Percentiles rank a stretch among this genome's conserved stretches.
Conservation (phyloP, 2,113 vertebrate species). For the Xyliphius kryptos region DNA sequence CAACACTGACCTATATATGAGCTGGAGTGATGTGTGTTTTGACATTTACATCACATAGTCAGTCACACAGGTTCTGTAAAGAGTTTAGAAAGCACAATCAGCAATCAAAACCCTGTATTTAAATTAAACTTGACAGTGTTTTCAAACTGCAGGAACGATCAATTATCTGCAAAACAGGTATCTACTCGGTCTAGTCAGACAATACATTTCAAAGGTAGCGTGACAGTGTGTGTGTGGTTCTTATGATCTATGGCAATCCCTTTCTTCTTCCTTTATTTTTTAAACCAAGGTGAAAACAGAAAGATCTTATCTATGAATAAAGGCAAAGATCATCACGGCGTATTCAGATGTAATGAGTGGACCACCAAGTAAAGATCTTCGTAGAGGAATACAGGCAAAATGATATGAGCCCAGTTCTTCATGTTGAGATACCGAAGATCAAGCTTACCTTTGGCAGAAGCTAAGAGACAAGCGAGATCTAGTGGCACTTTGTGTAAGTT, state of each 20-base stretch:
- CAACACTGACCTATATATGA: too few species aligned
- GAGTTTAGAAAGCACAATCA: too few species aligned
- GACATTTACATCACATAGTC: too few species aligned
- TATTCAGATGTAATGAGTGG: constrained; percentile 48
- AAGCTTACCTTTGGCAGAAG: constrained; percentile 53
- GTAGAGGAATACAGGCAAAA: constrained; percentile 49
- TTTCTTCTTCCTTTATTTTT: constrained; percentile 43
- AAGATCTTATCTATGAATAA: constrained; percentile 51
- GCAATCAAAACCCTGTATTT: too few species aligned
- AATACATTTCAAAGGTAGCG: constrained; percentile 60
- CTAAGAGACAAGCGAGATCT: constrained; percentile 47
- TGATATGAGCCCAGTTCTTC: constrained; percentile 43
- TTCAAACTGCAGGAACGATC: too few species aligned
- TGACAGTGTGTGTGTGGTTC: constrained; percentile 58
- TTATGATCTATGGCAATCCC: too few species aligned
- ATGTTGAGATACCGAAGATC: constrained; percentile 54
- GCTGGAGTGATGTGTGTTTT: too few species aligned
- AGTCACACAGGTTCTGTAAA: too few species aligned
- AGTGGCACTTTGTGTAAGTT: constrained; percentile 66
- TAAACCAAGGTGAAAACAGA: constrained; percentile 51
- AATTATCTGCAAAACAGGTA: too few species aligned
- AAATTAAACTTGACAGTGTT: too few species aligned
- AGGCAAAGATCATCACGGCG: constrained; percentile 52
- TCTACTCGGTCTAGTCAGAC: too few species aligned
- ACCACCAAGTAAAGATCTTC: constrained; percentile 65